Evolutionary conservation across 2,797 vertebrate genomes (phyloP).

Genomic region (Epinephelus awoara): DNA sequence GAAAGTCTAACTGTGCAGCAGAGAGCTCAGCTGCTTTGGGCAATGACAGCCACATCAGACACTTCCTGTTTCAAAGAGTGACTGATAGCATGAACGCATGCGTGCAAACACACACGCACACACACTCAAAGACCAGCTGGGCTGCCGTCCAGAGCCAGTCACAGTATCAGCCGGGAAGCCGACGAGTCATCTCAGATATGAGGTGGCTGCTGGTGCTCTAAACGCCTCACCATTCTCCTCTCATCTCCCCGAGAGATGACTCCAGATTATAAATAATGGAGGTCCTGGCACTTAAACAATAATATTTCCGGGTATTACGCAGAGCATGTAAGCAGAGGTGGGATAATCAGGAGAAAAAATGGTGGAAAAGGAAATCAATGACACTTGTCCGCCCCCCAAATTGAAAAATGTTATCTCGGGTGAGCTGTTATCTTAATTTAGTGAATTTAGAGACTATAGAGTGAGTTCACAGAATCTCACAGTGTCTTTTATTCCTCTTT

Average conservation of each 20-base stretch:
- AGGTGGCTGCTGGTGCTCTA: slow-evolving; percentile 49
- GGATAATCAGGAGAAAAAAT: slow-evolving; percentile 15
- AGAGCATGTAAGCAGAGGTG: slow-evolving; percentile 21
- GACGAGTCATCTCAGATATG: slow-evolving; percentile 56
- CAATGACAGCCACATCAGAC: slow-evolving; percentile 48
- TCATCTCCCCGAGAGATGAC: slow-evolving; percentile 47
- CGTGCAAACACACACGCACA: slow-evolving; percentile 21
- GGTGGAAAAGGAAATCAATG: slow-evolving; percentile 53
- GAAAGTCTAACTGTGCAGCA: slow-evolving; percentile 33
- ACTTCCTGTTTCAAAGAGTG: slow-evolving; percentile 64
- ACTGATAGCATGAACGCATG: slow-evolving; percentile 27
- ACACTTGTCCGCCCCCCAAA: slow-evolving; percentile 50
- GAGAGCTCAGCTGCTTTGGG: slow-evolving; percentile 31
- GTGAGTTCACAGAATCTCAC: slow-evolving; percentile 11
- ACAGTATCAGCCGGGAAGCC: slow-evolving; percentile 48
- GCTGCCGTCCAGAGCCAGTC: slow-evolving; percentile 53
- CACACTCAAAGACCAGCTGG: slow-evolving; percentile 46
- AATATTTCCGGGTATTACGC: slow-evolving; percentile 38
- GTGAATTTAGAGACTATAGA: slow-evolving; percentile 44
- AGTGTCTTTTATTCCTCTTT: slow-evolving; percentile 18
- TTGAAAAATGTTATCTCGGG: slow-evolving; percentile 56
- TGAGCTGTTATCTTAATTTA: slow-evolving; percentile 56
- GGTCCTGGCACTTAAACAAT: slow-evolving; percentile 48
- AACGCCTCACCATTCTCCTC: slow-evolving; percentile 43
- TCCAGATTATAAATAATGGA: slow-evolving; percentile 46